A percentile compares a stretch with the other conserved stretches of the same genome.
These are phyloP conservation scores for Polyommatus iphigenia DNA, from an alignment of 2,888 invertebrate species.

Conservation along the genomic window DNA sequence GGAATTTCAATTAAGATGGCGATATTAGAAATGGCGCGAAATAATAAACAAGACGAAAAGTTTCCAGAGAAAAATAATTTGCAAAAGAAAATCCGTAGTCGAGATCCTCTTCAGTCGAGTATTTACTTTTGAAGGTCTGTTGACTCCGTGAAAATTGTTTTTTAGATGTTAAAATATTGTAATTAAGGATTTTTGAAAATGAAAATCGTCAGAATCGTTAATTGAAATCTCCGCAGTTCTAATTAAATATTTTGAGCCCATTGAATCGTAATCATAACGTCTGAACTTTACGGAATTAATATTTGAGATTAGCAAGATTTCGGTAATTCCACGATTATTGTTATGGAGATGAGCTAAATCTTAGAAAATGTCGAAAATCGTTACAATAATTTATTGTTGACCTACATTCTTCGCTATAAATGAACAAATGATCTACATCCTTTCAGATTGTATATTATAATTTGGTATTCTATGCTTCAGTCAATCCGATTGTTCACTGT, in stretches of 20 bases:
- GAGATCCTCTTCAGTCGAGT: constrained; percentile 2
- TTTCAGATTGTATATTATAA: not conserved
- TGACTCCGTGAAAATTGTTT: constrained; percentile 17
- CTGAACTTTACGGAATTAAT: not conserved
- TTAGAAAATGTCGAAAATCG: not conserved
- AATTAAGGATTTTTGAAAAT: constrained; percentile 17
- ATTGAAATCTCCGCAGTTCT: constrained; percentile 5
- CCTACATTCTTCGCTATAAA: not conserved
- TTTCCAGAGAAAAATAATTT: constrained; percentile 16
- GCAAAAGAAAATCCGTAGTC: constrained; percentile 19
- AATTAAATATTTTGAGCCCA: constrained; percentile 10
- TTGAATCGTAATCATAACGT: constrained; percentile 9
- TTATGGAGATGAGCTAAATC: not conserved
- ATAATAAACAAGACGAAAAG: constrained; percentile 7
- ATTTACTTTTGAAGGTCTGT: constrained; percentile 17
- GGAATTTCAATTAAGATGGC: not conserved
- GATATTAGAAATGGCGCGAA: not conserved
- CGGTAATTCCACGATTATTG: not conserved
- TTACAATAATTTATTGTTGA: not conserved
- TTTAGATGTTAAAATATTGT: constrained; percentile 11
- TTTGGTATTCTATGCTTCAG: not conserved
- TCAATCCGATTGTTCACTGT: not conserved
- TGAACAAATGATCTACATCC: not conserved
- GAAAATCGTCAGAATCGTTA: constrained; percentile 1
- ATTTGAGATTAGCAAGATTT: not conserved